phyloP scores from a whole-genome alignment of 1,140 invertebrate species.

The Drosophila paulistorum region DNA sequence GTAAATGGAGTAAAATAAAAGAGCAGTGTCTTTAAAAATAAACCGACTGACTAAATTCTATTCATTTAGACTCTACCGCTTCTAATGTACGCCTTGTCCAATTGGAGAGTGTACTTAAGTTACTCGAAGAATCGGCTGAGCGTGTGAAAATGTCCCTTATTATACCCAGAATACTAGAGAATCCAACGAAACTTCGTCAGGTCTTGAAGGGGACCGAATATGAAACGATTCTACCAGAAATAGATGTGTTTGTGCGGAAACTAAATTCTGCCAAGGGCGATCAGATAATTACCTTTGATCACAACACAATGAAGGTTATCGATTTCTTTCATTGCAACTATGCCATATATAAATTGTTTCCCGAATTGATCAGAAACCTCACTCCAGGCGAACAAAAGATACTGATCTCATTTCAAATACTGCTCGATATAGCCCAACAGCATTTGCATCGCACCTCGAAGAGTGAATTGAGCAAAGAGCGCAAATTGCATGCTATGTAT shows the following conservation, averaged over 20 bases:
- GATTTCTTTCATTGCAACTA: conserved; percentile 54
- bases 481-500: conserved; percentile 51
- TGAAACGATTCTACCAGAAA: conserved; percentile 24
- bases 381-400: conserved; percentile 34
- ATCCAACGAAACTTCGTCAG: conserved; percentile 19
- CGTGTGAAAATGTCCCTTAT: conserved; percentile 58
- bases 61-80: conserved; percentile 13
- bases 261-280: conserved; percentile 4
- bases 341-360: conserved; percentile 44
- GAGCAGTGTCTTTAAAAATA: too few relatives aligned
- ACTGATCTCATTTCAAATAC: conserved; percentile 43
- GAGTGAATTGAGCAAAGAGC: conserved; percentile 56
- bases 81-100: conserved; percentile 24
- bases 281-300: conserved; percentile 35
- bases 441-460: conserved; percentile 53
- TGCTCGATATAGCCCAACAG: conserved; percentile 40
- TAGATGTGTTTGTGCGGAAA: conserved; percentile 23
- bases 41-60: too few relatives aligned
- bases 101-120: conserved; percentile 38
- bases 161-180: conserved; percentile 40
- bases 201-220: conserved; percentile 30
- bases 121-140: conserved; percentile 33
- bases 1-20: conserved; percentile 10
- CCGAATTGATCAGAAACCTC: conserved; percentile 25
- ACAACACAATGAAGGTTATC: conserved; percentile 39